Percentiles rank a stretch among this genome's conserved stretches.
Conservation (phyloP, 2,888 invertebrate species). For the Terebella lapidaria region DNA sequence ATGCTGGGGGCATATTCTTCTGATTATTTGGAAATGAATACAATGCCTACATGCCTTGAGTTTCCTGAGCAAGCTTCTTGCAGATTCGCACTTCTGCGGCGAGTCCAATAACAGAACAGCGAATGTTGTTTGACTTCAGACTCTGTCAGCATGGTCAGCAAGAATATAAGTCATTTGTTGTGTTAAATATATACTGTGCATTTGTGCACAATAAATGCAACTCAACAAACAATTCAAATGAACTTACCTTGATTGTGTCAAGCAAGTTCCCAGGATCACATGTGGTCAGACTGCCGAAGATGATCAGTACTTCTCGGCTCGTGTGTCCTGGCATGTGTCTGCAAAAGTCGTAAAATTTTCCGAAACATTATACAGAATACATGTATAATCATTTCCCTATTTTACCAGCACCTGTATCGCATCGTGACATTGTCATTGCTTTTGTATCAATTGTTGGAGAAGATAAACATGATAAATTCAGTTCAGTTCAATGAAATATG, state of each 20-base stretch:
- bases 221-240: neutral
- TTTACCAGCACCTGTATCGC: too few relatives aligned
- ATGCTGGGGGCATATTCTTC: too few relatives aligned
- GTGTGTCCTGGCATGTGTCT: constrained; percentile 86
- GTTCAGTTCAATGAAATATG: too few relatives aligned
- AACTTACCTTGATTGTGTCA: constrained; percentile 65
- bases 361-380: too few relatives aligned
- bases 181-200: too few relatives aligned
- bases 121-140: constrained; percentile 72
- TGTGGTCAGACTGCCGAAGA: constrained; percentile 90
- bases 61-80: constrained; percentile 76
- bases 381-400: too few relatives aligned
- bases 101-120: constrained; percentile 90
- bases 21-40: too few relatives aligned
- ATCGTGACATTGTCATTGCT: too few relatives aligned
- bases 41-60: too few relatives aligned
- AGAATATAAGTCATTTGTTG: neutral
- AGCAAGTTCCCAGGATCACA: constrained; percentile 94
- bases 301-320: constrained; percentile 84
- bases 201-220: neutral
- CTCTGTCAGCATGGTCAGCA: constrained; percentile 22
- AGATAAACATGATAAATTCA: too few relatives aligned
- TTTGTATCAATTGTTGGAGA: too few relatives aligned
- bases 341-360: too few relatives aligned
- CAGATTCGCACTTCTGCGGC: constrained; percentile 93